These are phyloP conservation scores for Schrankia costaestrigalis DNA, from an alignment of 2,888 invertebrate genomes.

Conservation along the genomic window DNA sequence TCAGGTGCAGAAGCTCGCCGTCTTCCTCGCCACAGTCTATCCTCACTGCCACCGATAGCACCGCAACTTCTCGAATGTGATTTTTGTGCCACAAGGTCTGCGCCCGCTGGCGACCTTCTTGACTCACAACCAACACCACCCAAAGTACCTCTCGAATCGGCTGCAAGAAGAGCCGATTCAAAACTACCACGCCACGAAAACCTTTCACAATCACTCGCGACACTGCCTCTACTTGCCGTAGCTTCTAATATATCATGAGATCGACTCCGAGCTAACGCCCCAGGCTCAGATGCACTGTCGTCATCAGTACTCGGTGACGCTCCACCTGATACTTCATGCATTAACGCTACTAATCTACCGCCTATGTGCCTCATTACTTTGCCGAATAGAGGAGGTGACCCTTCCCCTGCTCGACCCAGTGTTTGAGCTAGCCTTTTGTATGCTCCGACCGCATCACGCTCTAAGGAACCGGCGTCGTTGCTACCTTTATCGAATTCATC, in stretches of 20 bases:
- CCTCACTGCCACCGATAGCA: constrained; percentile 88
- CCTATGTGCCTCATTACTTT: constrained; percentile 97
- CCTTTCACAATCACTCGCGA: constrained; percentile 92
- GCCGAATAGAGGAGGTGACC: constrained; percentile 91
- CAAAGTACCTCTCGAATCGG: constrained; percentile 90
- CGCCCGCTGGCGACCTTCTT: constrained; percentile 90
- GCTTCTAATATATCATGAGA: constrained; percentile 90
- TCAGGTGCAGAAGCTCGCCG: constrained; percentile 72
- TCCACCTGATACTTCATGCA: constrained; percentile 95
- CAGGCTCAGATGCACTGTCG: constrained; percentile 85
- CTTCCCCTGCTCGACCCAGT: constrained; percentile 85
- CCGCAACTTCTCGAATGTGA: constrained; percentile 92
- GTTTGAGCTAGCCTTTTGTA: constrained; percentile 93
- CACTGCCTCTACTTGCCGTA: constrained; percentile 80
- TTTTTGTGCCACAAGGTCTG: constrained; percentile 88
- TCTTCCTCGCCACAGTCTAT: constrained; percentile 72
- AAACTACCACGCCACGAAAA: constrained; percentile 96
- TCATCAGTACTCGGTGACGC: constrained; percentile 87
- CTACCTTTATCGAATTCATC: constrained; percentile 90
- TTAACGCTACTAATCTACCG: constrained; percentile 90
- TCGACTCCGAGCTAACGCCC: constrained; percentile 87
- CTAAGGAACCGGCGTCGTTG: constrained; percentile 79
- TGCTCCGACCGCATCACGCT: constrained; percentile 91
- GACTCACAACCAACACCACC: constrained; percentile 86
- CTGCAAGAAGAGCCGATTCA: constrained; percentile 93